phyloP scores from a whole-genome alignment of 2,888 invertebrate genomes.

The Tupiocoris notatus region DNA sequence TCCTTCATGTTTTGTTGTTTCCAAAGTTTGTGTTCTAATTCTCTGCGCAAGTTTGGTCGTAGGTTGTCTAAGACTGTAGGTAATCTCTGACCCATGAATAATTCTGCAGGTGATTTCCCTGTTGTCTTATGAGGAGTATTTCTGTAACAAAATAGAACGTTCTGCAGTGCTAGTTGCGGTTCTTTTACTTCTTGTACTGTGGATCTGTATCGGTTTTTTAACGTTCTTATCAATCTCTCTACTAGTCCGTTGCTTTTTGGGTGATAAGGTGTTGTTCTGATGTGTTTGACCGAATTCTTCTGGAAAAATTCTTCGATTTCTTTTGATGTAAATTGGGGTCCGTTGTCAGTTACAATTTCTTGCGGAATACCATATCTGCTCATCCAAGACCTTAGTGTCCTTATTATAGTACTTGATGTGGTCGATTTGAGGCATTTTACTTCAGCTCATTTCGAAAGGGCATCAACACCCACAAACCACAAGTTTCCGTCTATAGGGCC shows the following conservation, averaged over 20 bases:
- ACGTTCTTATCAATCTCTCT: background rate
- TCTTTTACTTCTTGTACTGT: background rate
- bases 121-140: conserved; percentile 25
- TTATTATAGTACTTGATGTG: conserved; percentile 15
- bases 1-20: background rate
- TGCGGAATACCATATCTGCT: background rate
- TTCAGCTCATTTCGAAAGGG: conserved; percentile 24
- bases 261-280: background rate
- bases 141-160: conserved; percentile 16
- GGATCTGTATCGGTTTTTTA: background rate
- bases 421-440: conserved; percentile 19
- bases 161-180: background rate
- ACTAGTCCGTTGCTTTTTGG: background rate
- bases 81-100: conserved; percentile 1
- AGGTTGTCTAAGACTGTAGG: background rate
- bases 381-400: conserved; percentile 21
- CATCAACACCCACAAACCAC: conserved; percentile 27
- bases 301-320: background rate
- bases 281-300: background rate
- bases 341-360: background rate
- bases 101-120: conserved; percentile 12
- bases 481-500: conserved; percentile 16
- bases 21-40: background rate
- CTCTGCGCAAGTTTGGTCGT: background rate
- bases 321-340: background rate